Evolutionary conservation across 2,113 vertebrate genomes (phyloP).

Genomic region (Australoheros scitulus): DNA sequence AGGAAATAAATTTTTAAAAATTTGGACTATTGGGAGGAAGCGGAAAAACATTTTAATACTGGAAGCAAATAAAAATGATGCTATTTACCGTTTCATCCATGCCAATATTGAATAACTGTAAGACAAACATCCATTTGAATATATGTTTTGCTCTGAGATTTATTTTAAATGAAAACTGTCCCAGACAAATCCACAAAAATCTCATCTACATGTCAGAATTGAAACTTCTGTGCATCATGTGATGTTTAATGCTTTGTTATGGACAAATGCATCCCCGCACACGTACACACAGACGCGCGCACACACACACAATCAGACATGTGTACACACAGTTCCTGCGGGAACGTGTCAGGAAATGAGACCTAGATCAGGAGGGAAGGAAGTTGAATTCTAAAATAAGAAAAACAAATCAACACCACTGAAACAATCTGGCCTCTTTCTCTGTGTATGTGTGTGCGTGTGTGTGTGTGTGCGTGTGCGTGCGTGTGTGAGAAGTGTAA

Average conservation of each 20-base stretch:
- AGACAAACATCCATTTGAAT: conserved; percentile 7
- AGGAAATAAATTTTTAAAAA: neutral
- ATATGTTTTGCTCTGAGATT: neutral
- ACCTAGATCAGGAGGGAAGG: conserved; percentile 62
- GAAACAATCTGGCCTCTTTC: conserved; percentile 47
- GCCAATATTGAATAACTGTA: neutral
- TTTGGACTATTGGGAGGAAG: neutral
- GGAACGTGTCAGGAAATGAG: conserved; percentile 73
- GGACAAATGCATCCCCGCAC: neutral
- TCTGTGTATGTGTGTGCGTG: conserved; percentile 14
- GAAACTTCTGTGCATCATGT: conserved; percentile 7
- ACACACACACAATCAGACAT: conserved; percentile 6
- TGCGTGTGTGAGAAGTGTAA: conserved; percentile 42
- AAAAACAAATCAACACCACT: conserved; percentile 73
- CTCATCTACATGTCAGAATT: conserved; percentile 17
- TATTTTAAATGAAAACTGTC: neutral
- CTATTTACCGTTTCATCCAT: neutral
- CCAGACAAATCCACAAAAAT: neutral
- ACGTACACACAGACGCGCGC: conserved; percentile 14
- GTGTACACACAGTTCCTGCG: conserved; percentile 27
- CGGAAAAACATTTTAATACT: neutral
- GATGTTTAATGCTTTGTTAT: neutral
- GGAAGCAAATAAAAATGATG: neutral
- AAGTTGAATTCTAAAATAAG: conserved; percentile 71
- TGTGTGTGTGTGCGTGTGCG: neutral